Base-by-base conservation (phyloP, 2,113 vertebrate genomes). In the Tachycineta bicolor region DNA sequence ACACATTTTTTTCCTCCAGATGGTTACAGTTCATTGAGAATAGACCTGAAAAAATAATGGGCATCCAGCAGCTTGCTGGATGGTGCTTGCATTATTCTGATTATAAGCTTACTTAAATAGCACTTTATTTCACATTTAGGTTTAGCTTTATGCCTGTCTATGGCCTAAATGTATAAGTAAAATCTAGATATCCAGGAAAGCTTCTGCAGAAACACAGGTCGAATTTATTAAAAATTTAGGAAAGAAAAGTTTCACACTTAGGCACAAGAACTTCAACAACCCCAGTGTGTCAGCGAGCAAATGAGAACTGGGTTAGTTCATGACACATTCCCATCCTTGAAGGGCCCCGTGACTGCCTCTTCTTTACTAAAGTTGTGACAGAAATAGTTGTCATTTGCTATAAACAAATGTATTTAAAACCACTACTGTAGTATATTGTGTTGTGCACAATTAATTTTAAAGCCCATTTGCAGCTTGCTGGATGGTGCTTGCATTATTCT, bases 251-350 rank as follows among this genome's bases (percentile, higher is more conserved):
- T 75, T 93, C 41, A 62, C 7, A 33, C 43, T 34, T 22, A 43
- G 41, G 10, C 52, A 55, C 6, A 55, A 78, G 75, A 55, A 49
- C 20, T 70, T 68, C 58, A 47, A 29, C 0, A 5, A 56, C 4
- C 39, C 39, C 12, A 34, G 1, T 2, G 3, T 37, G 15, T 62
- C 17, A 34, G 44, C 0, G 0, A 74, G 16, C 13, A 59, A 28
- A 26, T 1, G 4, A 67, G 29, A 71, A 52, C 47, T 43, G 46
- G 20, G 13, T 31, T 0, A 0, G 26, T 44, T 78, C 9, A 4
- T 39, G 12, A 9, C 43, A 44, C 0, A 2, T 52, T 34, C 22
- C 34, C 14, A 3, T 63, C 39, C 60, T 63, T 64, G 25, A 65
- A 62, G 14, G 39, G 14, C 16, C 44, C 25, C 37, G 3, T 16